phyloP scores from a whole-genome alignment of 1,140 invertebrate genomes.

The Macrosteles quadrilineatus region DNA sequence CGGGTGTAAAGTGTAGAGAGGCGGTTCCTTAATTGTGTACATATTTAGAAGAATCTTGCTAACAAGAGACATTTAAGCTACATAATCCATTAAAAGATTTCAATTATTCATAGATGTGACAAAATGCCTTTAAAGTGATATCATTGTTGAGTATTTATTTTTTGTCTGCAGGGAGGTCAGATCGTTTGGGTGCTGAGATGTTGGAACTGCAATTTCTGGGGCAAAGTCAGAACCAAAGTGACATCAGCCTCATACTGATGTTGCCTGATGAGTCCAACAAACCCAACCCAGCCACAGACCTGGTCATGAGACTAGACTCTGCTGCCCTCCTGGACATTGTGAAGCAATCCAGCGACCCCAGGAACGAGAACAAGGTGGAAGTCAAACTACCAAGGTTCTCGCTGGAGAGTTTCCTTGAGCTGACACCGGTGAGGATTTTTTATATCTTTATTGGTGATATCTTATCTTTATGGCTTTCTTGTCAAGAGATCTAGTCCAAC shows the following conservation, averaged over 20 bases:
- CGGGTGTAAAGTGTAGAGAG: too few species aligned
- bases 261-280: slow-evolving; percentile 63
- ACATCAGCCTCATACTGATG: slow-evolving; percentile 84
- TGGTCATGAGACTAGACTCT: slow-evolving; percentile 50
- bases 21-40: too few species aligned
- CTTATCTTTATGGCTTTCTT: too few species aligned
- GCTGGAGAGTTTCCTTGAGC: slow-evolving; percentile 64
- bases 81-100: too few species aligned
- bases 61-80: too few species aligned
- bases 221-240: slow-evolving; percentile 52
- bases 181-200: slow-evolving; percentile 74
- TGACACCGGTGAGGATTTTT: slow-evolving; percentile 54
- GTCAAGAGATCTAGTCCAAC: too few species aligned
- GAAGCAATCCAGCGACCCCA: slow-evolving; percentile 46
- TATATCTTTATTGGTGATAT: too few species aligned
- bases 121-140: too few species aligned
- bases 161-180: slow-evolving; percentile 64
- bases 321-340: slow-evolving; percentile 64
- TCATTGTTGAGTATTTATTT: too few species aligned
- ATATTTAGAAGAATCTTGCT: too few species aligned
- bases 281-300: slow-evolving; percentile 46
- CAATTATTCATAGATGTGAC: too few species aligned
- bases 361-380: slow-evolving; percentile 57
- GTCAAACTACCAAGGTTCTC: slow-evolving; percentile 80
- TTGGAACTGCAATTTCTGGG: slow-evolving; percentile 85